phyloP scores from a whole-genome alignment of 2,113 vertebrate genomes.

The Epinephelus cyanopodus region DNA sequence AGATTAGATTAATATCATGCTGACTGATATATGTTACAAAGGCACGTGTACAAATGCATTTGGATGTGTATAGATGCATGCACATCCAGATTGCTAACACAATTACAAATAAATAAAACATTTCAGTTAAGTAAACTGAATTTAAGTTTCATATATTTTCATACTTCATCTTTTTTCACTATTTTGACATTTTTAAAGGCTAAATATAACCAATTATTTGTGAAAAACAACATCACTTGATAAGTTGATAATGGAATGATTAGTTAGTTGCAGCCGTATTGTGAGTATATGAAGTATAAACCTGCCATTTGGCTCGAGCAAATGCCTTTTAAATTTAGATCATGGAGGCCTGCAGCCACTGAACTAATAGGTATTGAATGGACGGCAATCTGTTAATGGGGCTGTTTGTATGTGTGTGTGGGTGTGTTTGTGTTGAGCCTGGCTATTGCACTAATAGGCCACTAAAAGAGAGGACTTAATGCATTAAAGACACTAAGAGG shows the following conservation, averaged over 20 bases:
- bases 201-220: background rate
- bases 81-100: background rate
- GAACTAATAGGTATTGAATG: slow-evolving; percentile 3
- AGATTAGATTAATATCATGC: slow-evolving; percentile 55
- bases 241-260: background rate
- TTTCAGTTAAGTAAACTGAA: background rate
- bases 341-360: slow-evolving; percentile 1
- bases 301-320: background rate
- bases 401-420: slow-evolving; percentile 2
- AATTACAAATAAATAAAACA: background rate
- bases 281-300: background rate
- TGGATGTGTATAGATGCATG: background rate
- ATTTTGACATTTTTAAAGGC: background rate
- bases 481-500: slow-evolving; percentile 53
- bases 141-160: background rate
- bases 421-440: background rate
- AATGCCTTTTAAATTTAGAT: slow-evolving; percentile 3
- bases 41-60: background rate
- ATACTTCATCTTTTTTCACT: background rate
- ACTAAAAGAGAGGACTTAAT: slow-evolving; percentile 50
- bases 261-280: background rate
- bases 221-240: background rate
- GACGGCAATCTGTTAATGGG: slow-evolving; percentile 45
- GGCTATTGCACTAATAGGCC: slow-evolving; percentile 32
- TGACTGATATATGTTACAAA: slow-evolving; percentile 8